phyloP scores from a whole-genome alignment of 2,888 invertebrate species.

The Elaeidobius kamerunicus region DNA sequence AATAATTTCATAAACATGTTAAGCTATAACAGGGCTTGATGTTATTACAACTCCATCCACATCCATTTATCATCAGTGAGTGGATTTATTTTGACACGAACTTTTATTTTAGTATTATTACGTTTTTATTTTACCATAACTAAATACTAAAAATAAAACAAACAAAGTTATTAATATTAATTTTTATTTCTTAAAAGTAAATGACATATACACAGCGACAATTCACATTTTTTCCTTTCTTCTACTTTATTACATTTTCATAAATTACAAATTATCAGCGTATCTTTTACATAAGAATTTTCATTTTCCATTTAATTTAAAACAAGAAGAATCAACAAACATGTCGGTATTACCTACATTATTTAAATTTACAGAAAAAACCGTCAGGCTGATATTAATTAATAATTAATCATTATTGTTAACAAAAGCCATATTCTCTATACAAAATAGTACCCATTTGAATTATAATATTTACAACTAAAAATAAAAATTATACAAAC shows the following conservation, averaged over 20 bases:
- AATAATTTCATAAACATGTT: no score
- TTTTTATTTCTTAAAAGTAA: slow-evolving; percentile 48
- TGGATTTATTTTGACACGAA: no score
- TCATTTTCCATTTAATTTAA: neutral
- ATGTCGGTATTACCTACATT: slow-evolving; percentile 18
- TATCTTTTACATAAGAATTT: neutral
- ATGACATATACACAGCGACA: slow-evolving; percentile 50
- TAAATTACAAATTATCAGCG: slow-evolving; percentile 33
- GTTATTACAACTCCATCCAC: no score
- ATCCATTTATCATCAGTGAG: no score
- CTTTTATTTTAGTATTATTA: no score
- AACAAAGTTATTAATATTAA: slow-evolving; percentile 45
- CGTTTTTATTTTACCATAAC: neutral
- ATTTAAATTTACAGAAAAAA: neutral
- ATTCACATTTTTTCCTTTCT: slow-evolving; percentile 38
- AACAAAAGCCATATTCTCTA: slow-evolving; percentile 19
- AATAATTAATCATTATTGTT: slow-evolving; percentile 8
- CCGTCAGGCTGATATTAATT: slow-evolving; percentile 8
- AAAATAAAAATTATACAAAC: slow-evolving; percentile 10
- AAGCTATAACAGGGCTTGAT: no score
- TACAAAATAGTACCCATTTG: slow-evolving; percentile 9
- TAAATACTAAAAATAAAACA: slow-evolving; percentile 13
- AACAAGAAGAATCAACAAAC: slow-evolving; percentile 24
- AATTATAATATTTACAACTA: slow-evolving; percentile 16
- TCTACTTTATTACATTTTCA: slow-evolving; percentile 27